Base-by-base conservation (phyloP, 2,113 vertebrate species). In the Pleuronectes platessa region DNA sequence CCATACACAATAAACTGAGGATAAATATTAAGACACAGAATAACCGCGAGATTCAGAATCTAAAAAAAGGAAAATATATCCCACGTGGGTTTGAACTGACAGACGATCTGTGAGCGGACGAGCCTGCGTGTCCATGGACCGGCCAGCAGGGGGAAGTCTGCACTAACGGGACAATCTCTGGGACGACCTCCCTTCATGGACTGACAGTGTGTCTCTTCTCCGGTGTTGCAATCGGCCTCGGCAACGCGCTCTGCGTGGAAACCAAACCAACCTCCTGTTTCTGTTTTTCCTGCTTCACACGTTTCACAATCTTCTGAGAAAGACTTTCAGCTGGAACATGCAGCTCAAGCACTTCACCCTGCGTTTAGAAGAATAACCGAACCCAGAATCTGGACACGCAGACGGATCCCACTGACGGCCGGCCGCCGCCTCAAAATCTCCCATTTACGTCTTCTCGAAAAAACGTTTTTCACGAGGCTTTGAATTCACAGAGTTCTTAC, bases 11-110 rank as follows among this genome's bases (percentile, higher is more conserved):
- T 79, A 68, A 86, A 89, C 77, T 59, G 78, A 86, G 82, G 87
- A 87, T 89, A 88, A 82, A 88, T 90, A 88, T 94, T 90, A 93
- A 93, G 91, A 93, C 90, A 90, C 88, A 81, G 75, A 83, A 86
- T 73, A 83, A 82, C 53, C 72, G 74, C 66, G 61, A 86, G 70
- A 88, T 76, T 86, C 54, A 56, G 59, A 69, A 71, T 58, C 55
- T 76, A 54, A 40, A 31, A 76, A 61, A 23, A 71, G 64, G 54
- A 17, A 67, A 60, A 74, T 18, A 61, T 42, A 71, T 64, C 70
- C 68, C 58, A 68, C n/a, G 21, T 20, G 26, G 69, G 60, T 77
- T 54, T 68, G 13, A 27, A 23, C 53, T 13, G 49, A 58, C 72
- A 72, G 60, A 74, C 5, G 42, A 45, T 13, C 35, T 37, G 35